Conservation (phyloP, 2,113 vertebrate species). For the Eidolon helvum region DNA sequence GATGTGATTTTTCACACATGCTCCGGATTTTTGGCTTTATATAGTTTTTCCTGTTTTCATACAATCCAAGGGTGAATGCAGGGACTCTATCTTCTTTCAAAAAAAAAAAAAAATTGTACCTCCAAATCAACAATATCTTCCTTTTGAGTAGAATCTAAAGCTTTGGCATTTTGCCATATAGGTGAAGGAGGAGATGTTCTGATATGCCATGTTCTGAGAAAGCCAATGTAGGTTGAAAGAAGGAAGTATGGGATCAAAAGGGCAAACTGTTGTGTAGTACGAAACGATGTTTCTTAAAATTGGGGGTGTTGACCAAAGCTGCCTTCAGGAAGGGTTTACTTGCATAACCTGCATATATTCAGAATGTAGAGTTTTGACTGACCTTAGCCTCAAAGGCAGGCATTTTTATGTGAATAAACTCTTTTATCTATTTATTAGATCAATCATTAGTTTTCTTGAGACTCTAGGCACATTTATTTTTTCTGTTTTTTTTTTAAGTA, state of each 20-base stretch:
- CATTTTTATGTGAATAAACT: slow-evolving; percentile 30
- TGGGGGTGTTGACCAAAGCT: not conserved
- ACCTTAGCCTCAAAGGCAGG: slow-evolving; percentile 15
- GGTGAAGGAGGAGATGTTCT: not conserved
- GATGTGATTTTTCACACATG: not conserved
- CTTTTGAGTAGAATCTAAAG: not conserved
- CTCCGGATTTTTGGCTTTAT: not conserved
- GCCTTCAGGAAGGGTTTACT: slow-evolving; percentile 8
- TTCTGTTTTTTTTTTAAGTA: slow-evolving; percentile 1
- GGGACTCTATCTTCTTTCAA: not conserved
- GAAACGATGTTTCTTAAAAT: slow-evolving; percentile 7
- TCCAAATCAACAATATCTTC: not conserved
- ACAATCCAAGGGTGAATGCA: not conserved
- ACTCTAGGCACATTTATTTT: not conserved
- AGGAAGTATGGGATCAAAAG: not conserved
- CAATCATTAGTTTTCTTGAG: not conserved
- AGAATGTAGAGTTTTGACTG: not conserved
- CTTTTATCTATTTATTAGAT: slow-evolving; percentile 1
- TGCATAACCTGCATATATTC: not conserved
- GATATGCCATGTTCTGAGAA: not conserved
- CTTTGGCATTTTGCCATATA: not conserved
- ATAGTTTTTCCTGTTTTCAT: not conserved
- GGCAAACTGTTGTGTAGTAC: not conserved
- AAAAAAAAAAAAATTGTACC: not conserved
- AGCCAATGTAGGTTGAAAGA: not conserved